Evolutionary conservation across 1,140 invertebrate species (phyloP).

Genomic region (Nebria ingens): DNA sequence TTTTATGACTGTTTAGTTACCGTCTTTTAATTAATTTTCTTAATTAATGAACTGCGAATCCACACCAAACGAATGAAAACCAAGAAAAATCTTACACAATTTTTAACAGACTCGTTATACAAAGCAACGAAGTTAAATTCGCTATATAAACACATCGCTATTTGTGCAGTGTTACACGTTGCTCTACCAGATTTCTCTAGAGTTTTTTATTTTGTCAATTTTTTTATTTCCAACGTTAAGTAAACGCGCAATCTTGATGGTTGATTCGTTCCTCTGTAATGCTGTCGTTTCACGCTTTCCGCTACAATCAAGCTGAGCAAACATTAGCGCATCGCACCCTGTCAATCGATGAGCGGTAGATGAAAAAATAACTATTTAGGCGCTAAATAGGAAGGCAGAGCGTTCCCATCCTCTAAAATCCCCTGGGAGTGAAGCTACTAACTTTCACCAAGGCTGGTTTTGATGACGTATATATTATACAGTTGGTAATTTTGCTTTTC

Average conservation of each 20-base stretch:
- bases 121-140: neutral
- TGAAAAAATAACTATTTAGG: constrained; percentile 9
- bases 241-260: neutral
- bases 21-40: constrained; percentile 7
- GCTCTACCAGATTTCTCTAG: neutral
- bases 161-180: neutral
- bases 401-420: neutral
- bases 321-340: neutral
- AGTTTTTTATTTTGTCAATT: neutral
- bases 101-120: neutral
- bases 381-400: neutral
- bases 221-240: neutral
- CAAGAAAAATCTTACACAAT: neutral
- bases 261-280: constrained; percentile 4
- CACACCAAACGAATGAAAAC: neutral
- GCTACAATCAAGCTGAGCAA: constrained; percentile 9
- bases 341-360: neutral
- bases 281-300: constrained; percentile 1
- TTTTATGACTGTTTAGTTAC: constrained; percentile 8
- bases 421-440: neutral
- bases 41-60: neutral
- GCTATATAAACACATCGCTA: neutral
- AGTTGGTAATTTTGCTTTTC: neutral
- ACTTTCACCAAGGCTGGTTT: too few relatives aligned
- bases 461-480: neutral